A percentile compares a stretch with the other conserved stretches of the same genome.
These are phyloP conservation scores for Isotomurus palustris DNA, from an alignment of 2,888 invertebrate species.

Conservation along the genomic window DNA sequence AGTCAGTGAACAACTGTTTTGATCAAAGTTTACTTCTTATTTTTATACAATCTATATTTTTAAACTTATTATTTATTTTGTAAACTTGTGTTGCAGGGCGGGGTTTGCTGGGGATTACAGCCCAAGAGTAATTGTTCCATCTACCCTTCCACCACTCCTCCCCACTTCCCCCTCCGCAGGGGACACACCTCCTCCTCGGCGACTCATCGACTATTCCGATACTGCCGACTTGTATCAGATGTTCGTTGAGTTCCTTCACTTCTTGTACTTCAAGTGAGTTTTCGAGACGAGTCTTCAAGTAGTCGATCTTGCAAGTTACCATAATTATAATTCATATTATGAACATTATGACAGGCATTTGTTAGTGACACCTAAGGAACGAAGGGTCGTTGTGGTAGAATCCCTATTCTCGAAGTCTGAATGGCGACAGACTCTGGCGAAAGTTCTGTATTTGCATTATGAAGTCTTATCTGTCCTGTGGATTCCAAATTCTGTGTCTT, in stretches of 20 bases:
- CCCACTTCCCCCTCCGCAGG: no score
- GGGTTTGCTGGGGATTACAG: slow-evolving; percentile 86
- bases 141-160: slow-evolving; percentile 63
- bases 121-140: slow-evolving; percentile 80
- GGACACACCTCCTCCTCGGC: slow-evolving; percentile 56
- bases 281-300: not conserved
- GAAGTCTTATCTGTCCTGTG: slow-evolving; percentile 79
- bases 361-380: slow-evolving; percentile 86
- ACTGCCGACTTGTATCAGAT: slow-evolving; percentile 73
- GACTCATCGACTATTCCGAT: slow-evolving; percentile 62
- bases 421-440: slow-evolving; percentile 81
- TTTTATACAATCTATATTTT: not conserved
- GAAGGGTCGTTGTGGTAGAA: slow-evolving; percentile 86
- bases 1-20: slow-evolving; percentile 71
- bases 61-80: not conserved
- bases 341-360: slow-evolving; percentile 79
- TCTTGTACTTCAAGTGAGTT: slow-evolving; percentile 76
- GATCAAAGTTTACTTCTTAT: no score
- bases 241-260: slow-evolving; percentile 80
- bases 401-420: slow-evolving; percentile 75
- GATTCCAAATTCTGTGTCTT: slow-evolving; percentile 78
- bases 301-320: not conserved
- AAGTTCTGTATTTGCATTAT: slow-evolving; percentile 86
- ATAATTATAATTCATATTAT: no score
- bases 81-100: slow-evolving; percentile 59